phyloP scores from a whole-genome alignment of 2,113 vertebrate species.

The Vidua macroura region DNA sequence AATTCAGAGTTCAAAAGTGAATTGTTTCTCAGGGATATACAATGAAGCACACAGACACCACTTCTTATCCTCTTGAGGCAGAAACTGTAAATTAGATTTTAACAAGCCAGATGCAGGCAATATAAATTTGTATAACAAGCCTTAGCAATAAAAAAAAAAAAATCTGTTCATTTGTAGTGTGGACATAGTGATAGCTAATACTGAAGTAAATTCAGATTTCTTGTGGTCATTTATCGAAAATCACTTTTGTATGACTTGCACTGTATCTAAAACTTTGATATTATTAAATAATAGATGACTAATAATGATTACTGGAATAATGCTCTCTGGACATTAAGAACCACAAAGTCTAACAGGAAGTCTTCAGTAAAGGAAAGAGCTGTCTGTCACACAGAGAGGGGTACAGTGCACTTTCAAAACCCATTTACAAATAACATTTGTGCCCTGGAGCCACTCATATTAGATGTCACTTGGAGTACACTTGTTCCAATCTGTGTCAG shows the following conservation, averaged over 20 bases:
- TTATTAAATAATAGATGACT: not conserved
- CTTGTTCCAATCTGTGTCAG: not conserved
- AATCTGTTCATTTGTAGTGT: not conserved
- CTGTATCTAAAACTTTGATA: not conserved
- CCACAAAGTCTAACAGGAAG: not conserved
- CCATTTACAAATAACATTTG: not conserved
- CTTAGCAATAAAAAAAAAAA: not conserved
- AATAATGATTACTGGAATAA: not conserved
- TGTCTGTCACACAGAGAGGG: not conserved
- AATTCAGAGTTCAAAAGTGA: constrained; percentile 49
- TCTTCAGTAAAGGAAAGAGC: not conserved
- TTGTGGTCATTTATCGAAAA: not conserved
- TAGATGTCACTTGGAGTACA: not conserved
- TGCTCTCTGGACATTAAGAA: not conserved
- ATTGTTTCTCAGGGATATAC: constrained; percentile 53
- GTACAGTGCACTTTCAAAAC: not conserved
- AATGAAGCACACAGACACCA: constrained; percentile 3
- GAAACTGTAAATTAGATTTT: constrained; percentile 66
- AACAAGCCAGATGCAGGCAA: constrained; percentile 46
- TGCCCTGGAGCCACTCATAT: not conserved
- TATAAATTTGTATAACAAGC: constrained; percentile 46
- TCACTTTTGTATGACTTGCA: not conserved
- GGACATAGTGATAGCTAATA: not conserved
- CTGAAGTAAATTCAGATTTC: not conserved
- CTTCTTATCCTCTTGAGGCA: constrained; percentile 54